Evolutionary conservation across 2,797 vertebrate species (phyloP).

Genomic region (Xenentodon cancila): DNA sequence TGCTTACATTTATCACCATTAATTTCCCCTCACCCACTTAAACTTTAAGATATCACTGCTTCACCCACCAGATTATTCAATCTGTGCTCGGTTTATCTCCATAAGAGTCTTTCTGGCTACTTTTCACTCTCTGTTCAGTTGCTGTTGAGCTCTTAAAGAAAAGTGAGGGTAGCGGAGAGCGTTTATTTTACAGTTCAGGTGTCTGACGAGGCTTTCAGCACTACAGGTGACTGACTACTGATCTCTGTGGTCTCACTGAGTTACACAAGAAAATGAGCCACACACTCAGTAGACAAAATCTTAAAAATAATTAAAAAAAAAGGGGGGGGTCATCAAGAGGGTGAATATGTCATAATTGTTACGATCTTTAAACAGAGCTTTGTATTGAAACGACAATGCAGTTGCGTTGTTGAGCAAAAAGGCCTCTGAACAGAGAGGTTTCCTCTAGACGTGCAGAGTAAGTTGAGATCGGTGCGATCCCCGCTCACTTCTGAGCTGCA

Average conservation of each 20-base stretch:
- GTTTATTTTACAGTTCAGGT: slow-evolving; percentile 13
- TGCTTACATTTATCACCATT: neutral
- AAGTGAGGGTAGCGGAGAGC: neutral
- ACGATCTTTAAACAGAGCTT: neutral
- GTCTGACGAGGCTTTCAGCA: slow-evolving; percentile 12
- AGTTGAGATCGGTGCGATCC: slow-evolving; percentile 31
- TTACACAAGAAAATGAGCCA: slow-evolving; percentile 21
- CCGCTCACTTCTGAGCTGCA: slow-evolving; percentile 48
- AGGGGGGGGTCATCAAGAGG: slow-evolving; percentile 25
- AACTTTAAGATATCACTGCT: slow-evolving; percentile 41
- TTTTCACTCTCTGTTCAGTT: slow-evolving; percentile 2
- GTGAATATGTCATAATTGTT: slow-evolving; percentile 37
- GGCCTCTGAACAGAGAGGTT: no score
- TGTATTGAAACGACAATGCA: neutral
- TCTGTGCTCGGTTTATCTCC: neutral
- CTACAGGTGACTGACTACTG: slow-evolving; percentile 51
- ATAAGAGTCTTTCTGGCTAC: slow-evolving; percentile 32
- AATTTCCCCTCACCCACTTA: slow-evolving; percentile 19
- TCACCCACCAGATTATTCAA: slow-evolving; percentile 35
- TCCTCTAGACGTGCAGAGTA: slow-evolving; percentile 24
- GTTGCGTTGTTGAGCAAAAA: no score
- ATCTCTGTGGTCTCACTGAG: neutral
- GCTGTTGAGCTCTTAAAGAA: slow-evolving; percentile 12
- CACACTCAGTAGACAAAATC: neutral
- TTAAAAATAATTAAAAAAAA: no score